Evolutionary conservation across 2,797 vertebrate genomes (phyloP), one percentile per base, ranked within the genome.

Genomic region (Periophthalmus magnuspinnatus): DNA sequence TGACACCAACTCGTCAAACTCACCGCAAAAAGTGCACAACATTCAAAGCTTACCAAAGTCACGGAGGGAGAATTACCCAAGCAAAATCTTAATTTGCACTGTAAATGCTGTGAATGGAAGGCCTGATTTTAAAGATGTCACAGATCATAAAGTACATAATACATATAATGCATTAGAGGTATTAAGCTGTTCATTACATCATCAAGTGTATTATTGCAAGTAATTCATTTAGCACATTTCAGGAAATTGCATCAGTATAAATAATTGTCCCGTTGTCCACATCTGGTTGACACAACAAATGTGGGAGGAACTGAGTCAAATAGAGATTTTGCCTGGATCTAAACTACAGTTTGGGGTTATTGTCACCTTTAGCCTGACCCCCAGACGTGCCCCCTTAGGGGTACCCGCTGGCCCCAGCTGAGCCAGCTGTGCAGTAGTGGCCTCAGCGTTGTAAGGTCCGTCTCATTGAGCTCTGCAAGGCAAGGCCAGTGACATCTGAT

Each of bases 321-420:
- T 93, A 93, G 94, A 93, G 92, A 94, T 94, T 94, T 93, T 93
- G 92, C 93, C 93, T 92, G 92, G 22, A 85, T 90, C 90, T 93
- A 93, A 72, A 83, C 89, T 91, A 88, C 79, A 89, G 84, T 92
- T 93, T 90, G 88, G 92, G 90, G 89, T 92, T 91, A 87, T 90
- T 92, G 90, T 95, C 94, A 94, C 94, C 94, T 95, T 94, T 88
- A 93, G 91, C 91, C 89, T 92, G 93, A 93, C 90, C 92, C 91
- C 85, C 89, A 88, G 90, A 88, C 85, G 81, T 74, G 85, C 83
- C 83, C 90, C 81, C 75, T 86, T 86, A 86, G 71, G 91, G 92
- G 90, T 79, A 85, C 83, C 79, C 79, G 84, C 72, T 77, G 84
- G 86, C 87, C 86, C 81, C 80, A 19, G 84, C 82, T 81, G 84